Evolutionary conservation across 2,888 invertebrate species (phyloP).

Genomic region (Oligia latruncula): DNA sequence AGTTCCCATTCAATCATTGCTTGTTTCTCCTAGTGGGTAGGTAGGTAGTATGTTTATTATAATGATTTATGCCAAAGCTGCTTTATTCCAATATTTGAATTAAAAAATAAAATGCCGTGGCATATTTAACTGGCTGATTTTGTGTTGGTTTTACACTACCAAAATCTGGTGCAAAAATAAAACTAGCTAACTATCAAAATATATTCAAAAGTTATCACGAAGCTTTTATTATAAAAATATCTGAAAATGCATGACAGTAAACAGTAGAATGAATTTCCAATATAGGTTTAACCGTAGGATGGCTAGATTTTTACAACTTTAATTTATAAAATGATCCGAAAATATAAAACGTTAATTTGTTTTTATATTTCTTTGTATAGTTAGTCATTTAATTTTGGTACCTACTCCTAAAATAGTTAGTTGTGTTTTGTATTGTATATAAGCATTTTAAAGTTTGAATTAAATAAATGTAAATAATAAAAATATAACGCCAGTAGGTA

Average conservation of each 20-base stretch:
- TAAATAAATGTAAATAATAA: constrained; percentile 1
- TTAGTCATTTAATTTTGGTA: background rate
- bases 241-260: background rate
- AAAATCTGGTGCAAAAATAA: constrained; percentile 17
- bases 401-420: background rate
- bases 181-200: constrained; percentile 10
- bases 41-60: background rate
- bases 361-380: background rate
- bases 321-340: background rate
- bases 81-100: background rate
- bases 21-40: constrained; percentile 7
- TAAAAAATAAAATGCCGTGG: background rate
- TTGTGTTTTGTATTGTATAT: background rate
- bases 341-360: background rate
- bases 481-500: constrained; percentile 8
- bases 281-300: background rate
- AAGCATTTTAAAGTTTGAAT: too few species aligned
- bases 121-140: background rate
- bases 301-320: background rate
- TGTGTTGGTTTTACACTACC: background rate
- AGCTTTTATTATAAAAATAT: constrained; percentile 3
- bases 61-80: background rate
- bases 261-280: constrained; percentile 9
- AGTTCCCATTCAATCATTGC: constrained; percentile 49
- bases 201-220: constrained; percentile 11